These are phyloP conservation scores for Orchestia grillus DNA, from an alignment of 1,140 invertebrate genomes.

Conservation along the genomic window DNA sequence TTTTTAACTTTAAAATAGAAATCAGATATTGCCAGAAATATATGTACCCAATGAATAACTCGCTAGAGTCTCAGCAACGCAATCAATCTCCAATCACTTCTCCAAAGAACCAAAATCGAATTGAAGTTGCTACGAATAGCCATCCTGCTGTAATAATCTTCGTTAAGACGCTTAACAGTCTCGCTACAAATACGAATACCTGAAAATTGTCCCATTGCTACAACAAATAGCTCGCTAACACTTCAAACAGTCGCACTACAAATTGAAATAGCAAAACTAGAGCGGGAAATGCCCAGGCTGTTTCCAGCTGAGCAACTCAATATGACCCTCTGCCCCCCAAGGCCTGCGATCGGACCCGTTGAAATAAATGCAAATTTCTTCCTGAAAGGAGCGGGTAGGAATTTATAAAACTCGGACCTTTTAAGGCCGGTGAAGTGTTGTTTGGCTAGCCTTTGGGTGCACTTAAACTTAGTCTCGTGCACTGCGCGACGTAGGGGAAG, in stretches of 20 bases:
- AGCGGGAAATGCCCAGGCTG: background rate
- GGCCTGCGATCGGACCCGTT: background rate
- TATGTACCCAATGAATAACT: too few relatives aligned
- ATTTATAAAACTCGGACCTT: background rate
- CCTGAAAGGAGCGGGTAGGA: background rate
- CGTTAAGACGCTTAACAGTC: background rate
- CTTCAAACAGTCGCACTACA: background rate
- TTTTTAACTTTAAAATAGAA: too few relatives aligned
- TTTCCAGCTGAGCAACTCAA: conserved; percentile 7
- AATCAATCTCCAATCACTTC: background rate
- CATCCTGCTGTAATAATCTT: background rate
- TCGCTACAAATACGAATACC: background rate
- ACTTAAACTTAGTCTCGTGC: background rate
- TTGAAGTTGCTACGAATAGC: background rate
- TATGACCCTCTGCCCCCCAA: background rate
- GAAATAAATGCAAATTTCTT: background rate
- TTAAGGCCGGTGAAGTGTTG: background rate
- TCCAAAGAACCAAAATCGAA: background rate
- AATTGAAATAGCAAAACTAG: background rate
- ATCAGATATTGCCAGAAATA: too few relatives aligned
- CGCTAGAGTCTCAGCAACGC: background rate
- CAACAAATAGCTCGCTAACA: background rate
- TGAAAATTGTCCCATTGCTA: background rate
- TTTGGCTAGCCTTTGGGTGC: background rate
- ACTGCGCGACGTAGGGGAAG: background rate